These are phyloP conservation scores for Tetragonula clypearis DNA, from an alignment of 1,140 invertebrate species.

Conservation along the genomic window DNA sequence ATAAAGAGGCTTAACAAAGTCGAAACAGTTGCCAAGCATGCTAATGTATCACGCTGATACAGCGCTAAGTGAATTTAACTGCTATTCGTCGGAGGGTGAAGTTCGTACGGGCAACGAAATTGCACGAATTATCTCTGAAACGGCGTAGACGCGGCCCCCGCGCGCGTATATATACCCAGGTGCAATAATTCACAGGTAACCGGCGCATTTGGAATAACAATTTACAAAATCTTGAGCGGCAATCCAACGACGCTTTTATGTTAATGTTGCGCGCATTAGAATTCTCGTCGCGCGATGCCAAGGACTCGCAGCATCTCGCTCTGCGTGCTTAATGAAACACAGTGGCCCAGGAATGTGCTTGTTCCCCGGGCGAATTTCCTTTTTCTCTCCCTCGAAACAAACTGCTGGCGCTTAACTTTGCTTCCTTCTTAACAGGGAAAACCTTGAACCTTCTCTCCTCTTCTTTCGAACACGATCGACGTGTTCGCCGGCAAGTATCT, in stretches of 20 bases:
- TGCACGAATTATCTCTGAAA: conserved; percentile 40
- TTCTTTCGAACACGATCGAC: not conserved
- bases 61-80: conserved; percentile 49
- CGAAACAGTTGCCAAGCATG: conserved; percentile 37
- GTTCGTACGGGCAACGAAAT: conserved; percentile 25
- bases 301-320: conserved; percentile 29
- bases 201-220: conserved; percentile 50
- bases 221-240: conserved; percentile 46
- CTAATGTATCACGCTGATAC: conserved; percentile 45
- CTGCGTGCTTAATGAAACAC: conserved; percentile 41
- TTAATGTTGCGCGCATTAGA: conserved; percentile 37
- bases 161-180: not conserved
- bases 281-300: conserved; percentile 34
- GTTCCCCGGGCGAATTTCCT: not conserved
- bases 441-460: not conserved
- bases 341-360: conserved; percentile 1
- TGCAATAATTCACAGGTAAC: conserved; percentile 48
- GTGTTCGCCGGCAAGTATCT: not conserved
- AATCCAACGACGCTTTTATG: conserved; percentile 35
- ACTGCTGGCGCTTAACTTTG: too few relatives aligned
- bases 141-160: too few relatives aligned
- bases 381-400: not conserved
- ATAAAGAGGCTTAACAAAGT: conserved; percentile 43
- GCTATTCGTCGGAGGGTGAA: conserved; percentile 9
- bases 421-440: not conserved